Evolutionary conservation across 2,797 vertebrate species (phyloP).

Genomic region (Neosilurus hyrtlii): DNA sequence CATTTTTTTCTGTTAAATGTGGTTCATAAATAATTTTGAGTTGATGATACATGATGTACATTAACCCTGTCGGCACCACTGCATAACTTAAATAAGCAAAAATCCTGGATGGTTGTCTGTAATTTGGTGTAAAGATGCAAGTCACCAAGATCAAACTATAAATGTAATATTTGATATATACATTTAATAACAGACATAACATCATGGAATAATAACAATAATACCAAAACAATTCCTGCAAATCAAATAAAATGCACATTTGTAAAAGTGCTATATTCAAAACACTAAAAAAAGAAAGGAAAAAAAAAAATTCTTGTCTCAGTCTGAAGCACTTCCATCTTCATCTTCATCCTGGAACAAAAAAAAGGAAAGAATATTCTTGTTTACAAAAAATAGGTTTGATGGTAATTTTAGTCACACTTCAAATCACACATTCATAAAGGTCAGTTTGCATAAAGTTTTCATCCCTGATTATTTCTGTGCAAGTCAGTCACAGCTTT

Average conservation of each 20-base stretch:
- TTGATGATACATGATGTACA: neutral
- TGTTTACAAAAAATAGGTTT: neutral
- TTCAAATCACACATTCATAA: neutral
- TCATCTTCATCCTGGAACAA: constrained; percentile 66
- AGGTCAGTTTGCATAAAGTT: neutral
- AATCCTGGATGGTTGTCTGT: neutral
- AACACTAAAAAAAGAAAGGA: neutral
- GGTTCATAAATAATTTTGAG: too few relatives aligned
- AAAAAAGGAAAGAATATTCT: constrained; percentile 7
- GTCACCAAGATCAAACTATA: neutral
- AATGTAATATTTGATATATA: constrained; percentile 11
- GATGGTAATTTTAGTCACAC: neutral
- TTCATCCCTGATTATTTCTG: neutral
- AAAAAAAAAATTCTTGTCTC: neutral
- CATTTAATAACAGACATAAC: neutral
- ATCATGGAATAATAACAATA: neutral
- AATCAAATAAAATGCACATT: constrained; percentile 42
- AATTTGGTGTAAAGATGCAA: neutral
- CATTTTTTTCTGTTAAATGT: too few relatives aligned
- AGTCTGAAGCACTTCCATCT: constrained; percentile 68
- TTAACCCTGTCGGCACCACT: neutral
- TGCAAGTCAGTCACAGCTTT: neutral
- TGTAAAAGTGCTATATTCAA: neutral
- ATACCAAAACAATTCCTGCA: neutral
- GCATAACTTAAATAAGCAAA: neutral